These are phyloP conservation scores for Microchrysa polita DNA, from an alignment of 2,888 invertebrate species.

Conservation along the genomic window DNA sequence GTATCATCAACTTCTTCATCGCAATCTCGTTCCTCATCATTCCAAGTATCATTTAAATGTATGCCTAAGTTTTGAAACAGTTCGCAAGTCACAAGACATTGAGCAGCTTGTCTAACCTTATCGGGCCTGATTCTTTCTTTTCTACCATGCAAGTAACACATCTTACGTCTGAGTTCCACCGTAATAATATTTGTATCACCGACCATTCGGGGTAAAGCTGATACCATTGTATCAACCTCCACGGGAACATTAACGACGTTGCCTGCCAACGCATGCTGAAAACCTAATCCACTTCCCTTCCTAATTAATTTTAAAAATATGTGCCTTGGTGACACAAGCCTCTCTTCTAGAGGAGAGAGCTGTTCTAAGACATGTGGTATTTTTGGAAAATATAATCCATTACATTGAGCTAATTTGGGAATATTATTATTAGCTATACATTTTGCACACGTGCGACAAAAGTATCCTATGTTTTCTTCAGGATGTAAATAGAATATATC, in stretches of 20 bases:
- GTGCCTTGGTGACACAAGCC: not conserved
- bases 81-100: not conserved
- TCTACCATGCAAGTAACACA: not conserved
- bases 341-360: not conserved
- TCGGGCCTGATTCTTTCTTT: not conserved
- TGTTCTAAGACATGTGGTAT: not conserved
- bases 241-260: not conserved
- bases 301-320: not conserved
- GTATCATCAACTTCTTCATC: not conserved
- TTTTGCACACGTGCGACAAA: not conserved
- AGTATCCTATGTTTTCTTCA: not conserved
- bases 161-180: not conserved
- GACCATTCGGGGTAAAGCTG: not conserved
- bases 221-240: not conserved
- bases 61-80: not conserved
- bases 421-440: not conserved
- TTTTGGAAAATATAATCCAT: not conserved
- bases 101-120: not conserved
- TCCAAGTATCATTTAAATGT: not conserved
- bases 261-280: not conserved
- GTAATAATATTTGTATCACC: not conserved
- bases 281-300: not conserved
- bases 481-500: not conserved
- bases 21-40: not conserved
- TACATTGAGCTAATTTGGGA: slow-evolving; percentile 1